Evolutionary conservation across 1,140 invertebrate species (phyloP), one percentile per base, ranked within the genome.

Genomic region (Heliconius eleuchia): DNA sequence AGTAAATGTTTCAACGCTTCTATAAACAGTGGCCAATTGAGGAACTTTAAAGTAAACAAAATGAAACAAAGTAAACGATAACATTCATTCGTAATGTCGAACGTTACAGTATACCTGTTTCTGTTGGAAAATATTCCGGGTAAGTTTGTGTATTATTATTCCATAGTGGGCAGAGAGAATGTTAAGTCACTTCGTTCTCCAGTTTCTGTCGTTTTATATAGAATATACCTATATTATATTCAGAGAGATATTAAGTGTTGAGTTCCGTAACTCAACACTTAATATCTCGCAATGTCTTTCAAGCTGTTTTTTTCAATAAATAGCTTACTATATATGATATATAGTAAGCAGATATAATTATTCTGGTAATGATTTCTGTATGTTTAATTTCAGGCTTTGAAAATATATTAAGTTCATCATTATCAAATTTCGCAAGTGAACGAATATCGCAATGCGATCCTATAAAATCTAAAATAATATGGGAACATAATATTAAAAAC

Each of bases 121-220:
- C 50, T 86, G 70, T 74, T 86, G 19, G 85, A 86, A 7, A 78
- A 76, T 73, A 37, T 86, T 37, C 70, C 81, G 42, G 85, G 85
- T 85, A 78, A 82, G 72, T 73, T 30, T 52, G 18, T 52, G 50
- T 46, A 46, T 46, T 42, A 13, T 42, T 37, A 3, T 46, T 46
- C 42, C 42, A 16, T 46, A 46, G 42, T 46, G 13, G 13, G 42
- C 42, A 16, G 42, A 16, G 13, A 1, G 42, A 46, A 46, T 46
- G 6, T 5, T 37, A 6, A 37, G 34, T 6, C 34, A 37, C 34
- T 37, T 37, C 6, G 34, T 37, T 37, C 6, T 37, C 34, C 34
- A 37, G 34, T 37, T 37, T 37, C 34, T 37, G 34, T 37, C 34
- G 34, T 37, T 6, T 6, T 37, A 37, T 37, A 37, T 37, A 6